phyloP scores from a whole-genome alignment of 2,797 vertebrate genomes.

The Columba guinea region DNA sequence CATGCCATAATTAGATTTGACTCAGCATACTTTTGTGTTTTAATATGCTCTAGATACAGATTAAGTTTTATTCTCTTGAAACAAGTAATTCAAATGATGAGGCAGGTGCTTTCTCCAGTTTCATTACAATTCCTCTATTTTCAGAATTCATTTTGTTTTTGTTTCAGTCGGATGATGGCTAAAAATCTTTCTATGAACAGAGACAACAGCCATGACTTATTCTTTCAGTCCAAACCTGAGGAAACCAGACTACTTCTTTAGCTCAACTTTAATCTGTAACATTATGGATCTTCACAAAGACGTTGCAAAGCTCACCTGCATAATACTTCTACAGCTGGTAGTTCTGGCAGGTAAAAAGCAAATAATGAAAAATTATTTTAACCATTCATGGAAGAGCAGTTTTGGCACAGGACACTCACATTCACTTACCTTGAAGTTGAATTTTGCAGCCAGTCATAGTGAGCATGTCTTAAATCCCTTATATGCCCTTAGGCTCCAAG shows the following conservation, averaged over 20 bases:
- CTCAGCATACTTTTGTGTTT: constrained; percentile 25
- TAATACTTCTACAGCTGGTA: background rate
- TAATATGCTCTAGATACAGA: constrained; percentile 27
- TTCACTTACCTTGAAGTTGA: background rate
- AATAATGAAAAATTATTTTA: background rate
- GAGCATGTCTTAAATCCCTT: background rate
- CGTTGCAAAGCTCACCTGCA: background rate
- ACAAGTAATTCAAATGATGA: background rate
- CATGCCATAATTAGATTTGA: constrained; percentile 53
- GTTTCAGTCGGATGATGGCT: background rate
- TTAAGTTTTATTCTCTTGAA: constrained; percentile 33
- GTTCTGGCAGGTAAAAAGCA: background rate
- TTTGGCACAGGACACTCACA: background rate
- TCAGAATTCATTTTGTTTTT: background rate
- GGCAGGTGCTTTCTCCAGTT: background rate
- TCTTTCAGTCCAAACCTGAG: background rate
- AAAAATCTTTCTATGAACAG: background rate
- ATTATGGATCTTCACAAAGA: background rate
- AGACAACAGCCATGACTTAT: background rate
- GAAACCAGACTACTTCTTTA: background rate
- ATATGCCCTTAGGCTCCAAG: background rate
- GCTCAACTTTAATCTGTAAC: background rate
- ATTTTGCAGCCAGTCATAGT: background rate
- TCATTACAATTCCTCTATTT: background rate
- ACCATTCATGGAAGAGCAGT: background rate